Evolutionary conservation across 2,888 invertebrate genomes (phyloP).

Genomic region (Hoplodrina blanda): DNA sequence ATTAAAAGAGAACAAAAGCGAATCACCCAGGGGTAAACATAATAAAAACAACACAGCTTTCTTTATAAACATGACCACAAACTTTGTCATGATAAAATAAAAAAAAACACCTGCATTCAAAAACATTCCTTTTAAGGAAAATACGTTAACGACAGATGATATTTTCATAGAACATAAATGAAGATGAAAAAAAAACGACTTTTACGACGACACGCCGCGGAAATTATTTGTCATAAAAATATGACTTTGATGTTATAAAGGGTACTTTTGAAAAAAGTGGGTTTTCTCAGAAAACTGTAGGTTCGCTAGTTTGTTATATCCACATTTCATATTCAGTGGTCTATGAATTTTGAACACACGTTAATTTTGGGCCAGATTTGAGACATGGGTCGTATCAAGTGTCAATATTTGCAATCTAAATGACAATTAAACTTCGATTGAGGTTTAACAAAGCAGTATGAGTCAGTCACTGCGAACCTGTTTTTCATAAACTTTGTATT

Average conservation of each 20-base stretch:
- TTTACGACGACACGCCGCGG: constrained; percentile 50
- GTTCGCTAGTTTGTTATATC: constrained; percentile 3
- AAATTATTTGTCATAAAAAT: constrained; percentile 64
- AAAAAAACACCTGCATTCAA: constrained; percentile 47
- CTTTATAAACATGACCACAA: constrained; percentile 26
- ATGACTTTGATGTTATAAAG: constrained; percentile 58
- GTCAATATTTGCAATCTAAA: too few relatives aligned
- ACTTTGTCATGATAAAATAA: constrained; percentile 32
- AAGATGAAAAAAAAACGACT: constrained; percentile 51
- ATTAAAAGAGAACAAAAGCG: constrained; percentile 41
- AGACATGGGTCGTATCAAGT: too few relatives aligned
- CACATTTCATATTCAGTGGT: constrained; percentile 1
- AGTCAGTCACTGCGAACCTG: too few relatives aligned
- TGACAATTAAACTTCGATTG: too few relatives aligned
- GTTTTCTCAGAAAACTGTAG: constrained; percentile 18
- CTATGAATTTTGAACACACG: constrained; percentile 11
- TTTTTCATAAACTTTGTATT: too few relatives aligned
- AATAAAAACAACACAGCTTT: constrained; percentile 23
- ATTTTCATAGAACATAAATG: constrained; percentile 60
- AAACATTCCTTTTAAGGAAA: constrained; percentile 48
- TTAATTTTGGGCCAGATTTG: not conserved
- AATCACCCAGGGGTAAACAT: constrained; percentile 22
- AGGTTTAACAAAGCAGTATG: too few relatives aligned
- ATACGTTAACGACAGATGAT: constrained; percentile 51
- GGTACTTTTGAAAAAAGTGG: constrained; percentile 6